Base-by-base conservation (phyloP, 2,113 vertebrate species). In the Aleadryas rufinucha region DNA sequence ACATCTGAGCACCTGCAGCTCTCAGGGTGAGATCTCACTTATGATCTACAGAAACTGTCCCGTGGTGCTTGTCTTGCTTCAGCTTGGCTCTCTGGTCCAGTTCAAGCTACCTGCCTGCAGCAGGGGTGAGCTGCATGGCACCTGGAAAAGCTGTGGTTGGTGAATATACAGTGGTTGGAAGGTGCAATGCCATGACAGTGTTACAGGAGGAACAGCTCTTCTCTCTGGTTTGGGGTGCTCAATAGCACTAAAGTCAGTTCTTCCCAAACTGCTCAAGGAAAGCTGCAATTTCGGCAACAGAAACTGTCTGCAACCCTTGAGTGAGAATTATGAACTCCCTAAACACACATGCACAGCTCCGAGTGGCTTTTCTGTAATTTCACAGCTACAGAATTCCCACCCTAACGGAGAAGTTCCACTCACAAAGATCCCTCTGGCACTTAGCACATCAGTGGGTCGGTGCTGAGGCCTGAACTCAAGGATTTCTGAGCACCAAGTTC, bases 381-480 rank as follows among this genome's bases (percentile, higher is more conserved):
- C n/a, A 59, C 24, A 59, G 56, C 33, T 21, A 8, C 70, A 77
- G 28, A 30, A 13, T 7, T 54, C 42, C 76, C 41, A 69, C 26
- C 11, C 12, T 10, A 30, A 16, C 19, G 42, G 1, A 27, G 52
- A 28, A 54, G 7, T 19, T 70, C 23, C 4, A 3, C 31, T 19
- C 21, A 4, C 0, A 0, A 8, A 26, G 31, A 10, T 33, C 45
- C n/a, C 71, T 19, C 8, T 7, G 60, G 78, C 57, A 20, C 44
- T 6, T 21, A 45, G 42, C 37, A 8, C 37, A 27, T 4, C 42
- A 5, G 42, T 5, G 31, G 35, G 16, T 26, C 45, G n/a, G 57
- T 1, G 5, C 28, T 28, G 50, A 50, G 63, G 16, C 4, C 39
- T 28, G 37, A 7, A 6, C 16, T 16, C 13, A 0, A 19, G 39